A percentile compares a stretch with the other conserved stretches of the same genome.
phyloP scores from a whole-genome alignment of 2,113 vertebrate genomes.

The Probosciger aterrimus region DNA sequence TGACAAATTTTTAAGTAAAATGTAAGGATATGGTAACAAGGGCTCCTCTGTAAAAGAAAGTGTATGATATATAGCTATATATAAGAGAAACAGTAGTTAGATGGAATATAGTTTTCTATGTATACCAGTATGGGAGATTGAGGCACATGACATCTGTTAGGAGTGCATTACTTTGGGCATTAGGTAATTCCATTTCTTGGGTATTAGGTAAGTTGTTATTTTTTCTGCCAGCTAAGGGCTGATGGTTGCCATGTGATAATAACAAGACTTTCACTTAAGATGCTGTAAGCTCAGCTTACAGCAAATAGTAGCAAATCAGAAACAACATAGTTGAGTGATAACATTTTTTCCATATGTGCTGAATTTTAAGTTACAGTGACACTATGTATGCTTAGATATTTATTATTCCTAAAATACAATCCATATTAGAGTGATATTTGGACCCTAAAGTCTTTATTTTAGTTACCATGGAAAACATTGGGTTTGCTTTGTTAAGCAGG shows the following conservation, averaged over 20 bases:
- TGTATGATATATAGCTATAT: not conserved
- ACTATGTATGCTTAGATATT: not conserved
- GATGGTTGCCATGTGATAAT: not conserved
- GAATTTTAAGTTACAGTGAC: not conserved
- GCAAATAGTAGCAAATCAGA: slow-evolving; percentile 8
- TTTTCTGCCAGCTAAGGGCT: not conserved
- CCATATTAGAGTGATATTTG: not conserved
- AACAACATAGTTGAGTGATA: not conserved
- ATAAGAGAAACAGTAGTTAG: not conserved
- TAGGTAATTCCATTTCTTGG: slow-evolving; percentile 11
- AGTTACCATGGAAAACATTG: not conserved
- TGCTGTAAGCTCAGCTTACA: not conserved
- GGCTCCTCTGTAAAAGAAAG: not conserved
- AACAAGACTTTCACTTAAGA: not conserved
- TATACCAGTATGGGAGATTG: not conserved
- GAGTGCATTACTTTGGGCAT: not conserved
- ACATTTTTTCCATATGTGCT: not conserved
- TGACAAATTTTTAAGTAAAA: not conserved
- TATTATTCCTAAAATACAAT: not conserved
- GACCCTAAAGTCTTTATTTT: not conserved
- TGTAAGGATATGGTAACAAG: not conserved
- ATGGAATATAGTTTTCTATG: not conserved
- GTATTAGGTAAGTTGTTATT: slow-evolving; percentile 11
- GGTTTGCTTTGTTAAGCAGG: not conserved
- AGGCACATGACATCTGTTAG: not conserved